phyloP scores from a whole-genome alignment of 2,888 invertebrate genomes.

The Chrysina gloriosa region DNA sequence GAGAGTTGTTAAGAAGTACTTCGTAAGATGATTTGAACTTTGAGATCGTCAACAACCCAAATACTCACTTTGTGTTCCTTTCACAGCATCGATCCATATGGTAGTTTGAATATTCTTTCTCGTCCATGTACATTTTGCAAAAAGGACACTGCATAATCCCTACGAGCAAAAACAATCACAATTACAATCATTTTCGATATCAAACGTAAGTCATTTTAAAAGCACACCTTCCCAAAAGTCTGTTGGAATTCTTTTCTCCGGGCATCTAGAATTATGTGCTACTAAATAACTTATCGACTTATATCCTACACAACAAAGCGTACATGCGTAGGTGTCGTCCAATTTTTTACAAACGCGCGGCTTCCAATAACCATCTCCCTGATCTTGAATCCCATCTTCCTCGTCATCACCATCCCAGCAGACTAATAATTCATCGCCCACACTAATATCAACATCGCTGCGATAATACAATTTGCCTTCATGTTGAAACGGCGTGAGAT shows the following conservation, averaged over 20 bases:
- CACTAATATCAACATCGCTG: neutral
- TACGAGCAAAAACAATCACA: neutral
- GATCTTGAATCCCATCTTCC: neutral
- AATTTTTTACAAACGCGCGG: neutral
- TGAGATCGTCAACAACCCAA: too few species aligned
- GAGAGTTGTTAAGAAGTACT: too few species aligned
- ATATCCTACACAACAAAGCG: too few species aligned
- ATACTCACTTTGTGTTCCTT: too few species aligned
- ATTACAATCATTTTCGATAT: neutral
- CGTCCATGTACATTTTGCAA: neutral
- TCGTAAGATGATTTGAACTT: too few species aligned
- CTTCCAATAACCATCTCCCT: neutral
- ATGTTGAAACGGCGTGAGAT: neutral
- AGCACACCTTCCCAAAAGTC: neutral
- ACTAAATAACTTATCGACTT: too few species aligned
- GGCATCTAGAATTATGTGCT: too few species aligned
- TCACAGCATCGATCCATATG: too few species aligned
- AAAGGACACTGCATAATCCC: neutral
- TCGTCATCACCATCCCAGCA: neutral
- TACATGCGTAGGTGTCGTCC: too few species aligned
- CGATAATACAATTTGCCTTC: neutral
- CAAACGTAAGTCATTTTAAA: neutral
- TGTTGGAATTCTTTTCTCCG: too few species aligned
- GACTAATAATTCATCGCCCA: neutral
- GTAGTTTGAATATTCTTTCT: neutral